Percentiles rank a stretch among this genome's conserved stretches.
Conservation (phyloP, 2,113 vertebrate genomes). For the Rostratula benghalensis region DNA sequence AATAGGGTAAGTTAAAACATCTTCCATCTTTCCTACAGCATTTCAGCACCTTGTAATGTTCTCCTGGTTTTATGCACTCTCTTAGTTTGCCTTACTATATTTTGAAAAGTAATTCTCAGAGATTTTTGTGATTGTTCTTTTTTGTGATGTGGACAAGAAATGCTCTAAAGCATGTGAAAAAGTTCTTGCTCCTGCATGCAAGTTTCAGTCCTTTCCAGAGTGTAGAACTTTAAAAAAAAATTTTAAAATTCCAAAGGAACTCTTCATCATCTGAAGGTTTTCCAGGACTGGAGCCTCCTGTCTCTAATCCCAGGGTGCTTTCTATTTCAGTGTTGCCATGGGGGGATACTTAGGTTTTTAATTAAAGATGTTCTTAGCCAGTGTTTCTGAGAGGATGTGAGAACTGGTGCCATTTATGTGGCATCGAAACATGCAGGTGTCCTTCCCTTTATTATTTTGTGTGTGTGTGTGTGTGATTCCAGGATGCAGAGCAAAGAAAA, state of each 20-base stretch:
- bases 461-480: not conserved
- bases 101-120: not conserved
- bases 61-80: not conserved
- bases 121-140: not conserved
- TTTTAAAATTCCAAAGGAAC: not conserved
- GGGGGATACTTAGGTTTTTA: not conserved
- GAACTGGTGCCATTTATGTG: not conserved
- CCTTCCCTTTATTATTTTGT: not conserved
- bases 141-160: not conserved
- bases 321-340: not conserved
- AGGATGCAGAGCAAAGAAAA: not conserved
- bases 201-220: not conserved
- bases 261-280: not conserved
- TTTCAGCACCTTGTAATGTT: not conserved
- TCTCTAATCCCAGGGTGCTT: not conserved
- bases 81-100: not conserved
- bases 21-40: not conserved
- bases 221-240: not conserved
- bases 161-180: not conserved
- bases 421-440: not conserved
- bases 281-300: not conserved
- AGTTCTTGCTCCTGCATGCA: not conserved
- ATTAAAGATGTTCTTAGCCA: not conserved
- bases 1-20: slow-evolving; percentile 81
- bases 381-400: not conserved